Base-by-base conservation (phyloP, 1,140 invertebrate genomes). In the Pseudomyrmex cubaensis region DNA sequence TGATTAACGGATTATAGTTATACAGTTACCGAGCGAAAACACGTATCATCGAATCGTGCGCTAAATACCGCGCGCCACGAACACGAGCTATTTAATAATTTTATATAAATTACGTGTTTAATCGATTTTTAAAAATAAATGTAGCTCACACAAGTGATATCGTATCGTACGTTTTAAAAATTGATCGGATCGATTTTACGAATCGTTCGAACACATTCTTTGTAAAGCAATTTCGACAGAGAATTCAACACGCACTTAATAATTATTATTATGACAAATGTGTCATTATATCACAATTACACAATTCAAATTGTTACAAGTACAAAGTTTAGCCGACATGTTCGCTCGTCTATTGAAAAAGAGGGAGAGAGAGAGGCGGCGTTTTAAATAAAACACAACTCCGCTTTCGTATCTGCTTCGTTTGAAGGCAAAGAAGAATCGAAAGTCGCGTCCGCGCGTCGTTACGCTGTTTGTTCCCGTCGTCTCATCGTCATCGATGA, bases 401-500 rank as follows among this genome's bases (percentile, higher is more conserved):
- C 12, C 35, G 17, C 25, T 56, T 22, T 57, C 7, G 64, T 54
- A 48, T 67, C 17, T 67, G 17, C 63, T 20, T 76, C 61, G 50
- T 20, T 52, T 61, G 50, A 50, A 64, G 17, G 10, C 50, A 46
- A 64, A 5, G 48, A 54, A 44, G 84, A 92, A 91, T 90, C 90
- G 90, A 92, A 91, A 90, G 87, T 87, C 74, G 50, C n/a, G 62
- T 66, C 57, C 48, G 64, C 48, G 64, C 46, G 72, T 2, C 20
- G 69, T 25, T 82, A 90, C 87, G 78, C 75, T 85, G 82, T 76
- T 83, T 91, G 84, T 87, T 50, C 57, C 25, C 87, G 85, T 86
- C 90, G 83, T 83, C 5, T 35, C 87, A 83, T 87, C 90, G 90
- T 92, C 88, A 92, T 90, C 89, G 86, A 91, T 92, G 91, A 92